phyloP scores from a whole-genome alignment of 2,888 invertebrate species.

The Sphaerophoria taeniata region DNA sequence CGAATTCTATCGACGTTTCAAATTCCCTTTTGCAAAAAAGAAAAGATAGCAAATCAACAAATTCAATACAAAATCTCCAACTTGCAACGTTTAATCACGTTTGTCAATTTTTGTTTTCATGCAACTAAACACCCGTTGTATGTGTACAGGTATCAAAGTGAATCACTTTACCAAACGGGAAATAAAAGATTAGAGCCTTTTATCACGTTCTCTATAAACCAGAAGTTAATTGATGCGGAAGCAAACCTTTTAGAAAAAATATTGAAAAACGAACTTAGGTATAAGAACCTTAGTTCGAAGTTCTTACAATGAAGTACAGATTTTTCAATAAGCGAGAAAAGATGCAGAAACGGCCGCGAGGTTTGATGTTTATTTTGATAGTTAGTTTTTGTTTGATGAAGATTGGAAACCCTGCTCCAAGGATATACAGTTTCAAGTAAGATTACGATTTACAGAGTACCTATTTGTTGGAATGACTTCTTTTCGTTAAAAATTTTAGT shows the following conservation, averaged over 20 bases:
- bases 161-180: constrained; percentile 37
- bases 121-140: background rate
- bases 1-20: background rate
- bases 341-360: constrained; percentile 25
- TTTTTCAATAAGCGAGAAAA: constrained; percentile 10
- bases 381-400: constrained; percentile 12
- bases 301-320: constrained; percentile 17
- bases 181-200: constrained; percentile 4
- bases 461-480: background rate
- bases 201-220: constrained; percentile 54
- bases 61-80: background rate
- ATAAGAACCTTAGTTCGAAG: constrained; percentile 46
- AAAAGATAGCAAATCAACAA: constrained; percentile 25
- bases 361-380: constrained; percentile 13
- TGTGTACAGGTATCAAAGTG: background rate
- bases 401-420: constrained; percentile 22
- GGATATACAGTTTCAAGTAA: constrained; percentile 19
- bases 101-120: background rate
- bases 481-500: background rate
- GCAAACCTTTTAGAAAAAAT: background rate
- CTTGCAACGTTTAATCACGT: constrained; percentile 25
- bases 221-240: constrained; percentile 38
- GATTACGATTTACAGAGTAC: background rate
- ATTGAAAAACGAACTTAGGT: constrained; percentile 11
- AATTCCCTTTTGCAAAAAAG: constrained; percentile 21